Evolutionary conservation across 2,113 vertebrate species (phyloP).

Genomic region (Chaetodon auriga): DNA sequence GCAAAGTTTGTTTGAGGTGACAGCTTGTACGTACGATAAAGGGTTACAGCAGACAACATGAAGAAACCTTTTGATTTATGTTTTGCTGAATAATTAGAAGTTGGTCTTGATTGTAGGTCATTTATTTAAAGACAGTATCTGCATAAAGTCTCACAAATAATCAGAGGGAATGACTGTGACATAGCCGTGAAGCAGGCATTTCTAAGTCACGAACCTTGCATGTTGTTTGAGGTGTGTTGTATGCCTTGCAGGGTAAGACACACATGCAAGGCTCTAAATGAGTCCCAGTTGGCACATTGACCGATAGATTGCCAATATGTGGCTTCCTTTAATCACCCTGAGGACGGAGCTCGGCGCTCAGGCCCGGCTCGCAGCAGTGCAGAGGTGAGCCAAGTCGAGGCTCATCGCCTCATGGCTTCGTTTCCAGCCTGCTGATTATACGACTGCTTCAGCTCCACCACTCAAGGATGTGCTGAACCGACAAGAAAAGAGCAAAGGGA

Average conservation of each 20-base stretch:
- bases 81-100: slow-evolving; percentile 5
- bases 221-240: slow-evolving; percentile 21
- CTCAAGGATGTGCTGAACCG: slow-evolving; percentile 62
- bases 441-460: slow-evolving; percentile 27
- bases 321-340: slow-evolving; percentile 57
- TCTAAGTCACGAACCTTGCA: slow-evolving; percentile 1
- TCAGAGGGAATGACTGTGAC: not conserved
- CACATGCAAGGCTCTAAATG: slow-evolving; percentile 7
- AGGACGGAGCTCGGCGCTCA: slow-evolving; percentile 24
- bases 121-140: slow-evolving; percentile 1
- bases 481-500: slow-evolving; percentile 35
- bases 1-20: not conserved
- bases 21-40: not conserved
- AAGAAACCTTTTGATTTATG: not conserved
- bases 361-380: slow-evolving; percentile 10
- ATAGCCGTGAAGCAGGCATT: not conserved
- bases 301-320: slow-evolving; percentile 51
- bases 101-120: not conserved
- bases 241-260: not conserved
- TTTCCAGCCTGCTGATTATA: slow-evolving; percentile 43
- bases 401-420: slow-evolving; percentile 37
- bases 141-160: not conserved
- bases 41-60: not conserved
- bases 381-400: slow-evolving; percentile 44
- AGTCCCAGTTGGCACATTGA: slow-evolving; percentile 65